phyloP scores from a whole-genome alignment of 2,113 vertebrate species.

The Quiscalus mexicanus region DNA sequence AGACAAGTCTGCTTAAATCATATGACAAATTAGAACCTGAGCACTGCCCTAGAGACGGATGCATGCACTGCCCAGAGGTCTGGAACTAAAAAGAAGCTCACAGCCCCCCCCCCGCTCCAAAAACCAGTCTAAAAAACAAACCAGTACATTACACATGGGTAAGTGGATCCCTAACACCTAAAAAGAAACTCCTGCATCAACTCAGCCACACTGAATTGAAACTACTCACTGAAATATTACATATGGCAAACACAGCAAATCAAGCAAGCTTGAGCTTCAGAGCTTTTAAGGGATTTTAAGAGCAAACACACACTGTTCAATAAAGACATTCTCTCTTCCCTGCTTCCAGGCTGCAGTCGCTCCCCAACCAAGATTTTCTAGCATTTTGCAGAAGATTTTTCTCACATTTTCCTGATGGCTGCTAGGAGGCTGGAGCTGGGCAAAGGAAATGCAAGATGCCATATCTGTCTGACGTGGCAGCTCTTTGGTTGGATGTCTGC shows the following conservation, averaged over 20 bases:
- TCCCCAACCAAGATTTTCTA: neutral
- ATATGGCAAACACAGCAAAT: neutral
- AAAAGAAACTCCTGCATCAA: neutral
- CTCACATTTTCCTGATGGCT: neutral
- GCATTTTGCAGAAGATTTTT: neutral
- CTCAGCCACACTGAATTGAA: neutral
- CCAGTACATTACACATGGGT: neutral
- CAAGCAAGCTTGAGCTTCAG: neutral
- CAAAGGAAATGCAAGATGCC: neutral
- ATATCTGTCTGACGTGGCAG: neutral
- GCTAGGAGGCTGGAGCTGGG: neutral
- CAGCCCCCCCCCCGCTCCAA: accelerated
- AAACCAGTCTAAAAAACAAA: neutral
- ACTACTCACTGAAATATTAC: neutral
- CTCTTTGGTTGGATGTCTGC: neutral
- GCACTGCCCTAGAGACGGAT: neutral
- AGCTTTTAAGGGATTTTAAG: constrained; percentile 35
- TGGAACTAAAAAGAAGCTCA: neutral
- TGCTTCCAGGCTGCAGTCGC: neutral
- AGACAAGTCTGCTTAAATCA: neutral
- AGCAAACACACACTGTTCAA: neutral
- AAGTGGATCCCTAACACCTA: neutral
- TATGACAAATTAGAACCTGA: neutral
- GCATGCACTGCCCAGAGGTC: neutral
- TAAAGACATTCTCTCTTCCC: neutral